Conservation (phyloP, 2,888 invertebrate genomes). For the Phyllotreta striolata region DNA sequence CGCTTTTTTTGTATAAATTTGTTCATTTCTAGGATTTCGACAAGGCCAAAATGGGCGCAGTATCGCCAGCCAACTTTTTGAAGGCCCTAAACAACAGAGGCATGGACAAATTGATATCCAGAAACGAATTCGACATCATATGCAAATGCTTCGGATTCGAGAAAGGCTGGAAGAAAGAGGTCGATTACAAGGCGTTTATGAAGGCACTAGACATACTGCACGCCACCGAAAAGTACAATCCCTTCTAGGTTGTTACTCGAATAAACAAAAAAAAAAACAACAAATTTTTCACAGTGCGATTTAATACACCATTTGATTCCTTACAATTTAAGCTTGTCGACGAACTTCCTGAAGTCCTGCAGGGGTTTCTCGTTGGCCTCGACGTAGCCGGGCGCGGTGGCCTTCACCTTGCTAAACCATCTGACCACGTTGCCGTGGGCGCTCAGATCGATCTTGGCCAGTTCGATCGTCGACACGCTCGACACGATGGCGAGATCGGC, state of each 20-base stretch:
- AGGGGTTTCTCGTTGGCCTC: constrained; percentile 56
- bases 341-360: constrained; percentile 51
- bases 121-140: constrained; percentile 73
- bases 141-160: constrained; percentile 78
- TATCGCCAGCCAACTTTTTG: constrained; percentile 70
- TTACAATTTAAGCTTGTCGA: constrained; percentile 42
- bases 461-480: constrained; percentile 75
- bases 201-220: constrained; percentile 72
- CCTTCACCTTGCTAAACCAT: constrained; percentile 70
- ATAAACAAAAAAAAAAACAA: too few species aligned
- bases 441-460: constrained; percentile 68
- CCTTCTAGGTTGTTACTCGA: constrained; percentile 51
- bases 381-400: constrained; percentile 68
- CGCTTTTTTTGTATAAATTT: constrained; percentile 1
- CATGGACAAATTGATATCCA: constrained; percentile 70
- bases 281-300: too few species aligned
- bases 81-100: constrained; percentile 72
- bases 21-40: constrained; percentile 70
- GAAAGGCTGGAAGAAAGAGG: constrained; percentile 68
- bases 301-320: too few species aligned
- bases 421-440: constrained; percentile 73
- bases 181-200: constrained; percentile 76
- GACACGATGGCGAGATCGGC: constrained; percentile 79
- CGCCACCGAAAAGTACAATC: constrained; percentile 65
- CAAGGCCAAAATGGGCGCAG: constrained; percentile 71